Conservation (phyloP, 2,797 vertebrate species). For the Ctenosaura bakeri region DNA sequence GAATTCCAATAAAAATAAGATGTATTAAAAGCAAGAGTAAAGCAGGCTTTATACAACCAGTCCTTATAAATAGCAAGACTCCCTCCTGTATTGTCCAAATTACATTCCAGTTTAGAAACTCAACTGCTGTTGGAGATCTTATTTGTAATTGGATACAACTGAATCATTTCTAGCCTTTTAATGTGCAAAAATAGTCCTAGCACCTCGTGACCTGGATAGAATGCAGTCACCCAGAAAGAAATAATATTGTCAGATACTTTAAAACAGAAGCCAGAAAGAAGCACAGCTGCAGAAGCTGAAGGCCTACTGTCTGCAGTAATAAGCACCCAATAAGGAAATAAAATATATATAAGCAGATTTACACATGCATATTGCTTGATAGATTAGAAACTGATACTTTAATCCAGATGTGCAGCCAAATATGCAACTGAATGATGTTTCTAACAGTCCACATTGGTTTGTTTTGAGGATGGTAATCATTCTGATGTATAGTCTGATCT, state of each 20-base stretch:
- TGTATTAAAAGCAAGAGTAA: background rate
- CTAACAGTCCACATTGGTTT: background rate
- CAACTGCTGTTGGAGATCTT: background rate
- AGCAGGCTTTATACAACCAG: background rate
- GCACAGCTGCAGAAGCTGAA: background rate
- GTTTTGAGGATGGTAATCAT: background rate
- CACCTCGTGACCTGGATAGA: background rate
- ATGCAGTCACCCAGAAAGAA: conserved; percentile 20
- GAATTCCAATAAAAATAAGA: background rate
- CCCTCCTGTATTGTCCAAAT: background rate
- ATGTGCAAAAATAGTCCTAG: background rate
- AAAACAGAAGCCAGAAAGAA: conserved; percentile 6
- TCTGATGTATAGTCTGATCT: background rate
- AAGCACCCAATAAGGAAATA: background rate
- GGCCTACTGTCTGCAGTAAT: background rate
- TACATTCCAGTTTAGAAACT: background rate
- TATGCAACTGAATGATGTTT: background rate
- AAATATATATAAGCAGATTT: background rate
- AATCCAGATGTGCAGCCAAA: background rate
- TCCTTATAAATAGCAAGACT: too few relatives aligned
- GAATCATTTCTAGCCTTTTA: background rate
- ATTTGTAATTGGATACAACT: background rate
- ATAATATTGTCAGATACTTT: conserved; percentile 16
- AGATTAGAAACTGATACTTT: background rate
- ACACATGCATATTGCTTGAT: background rate